Percentiles rank a stretch among this genome's conserved stretches.
Evolutionary conservation across 2,888 invertebrate genomes (phyloP).

Genomic region (Gisinianus flammeolus): DNA sequence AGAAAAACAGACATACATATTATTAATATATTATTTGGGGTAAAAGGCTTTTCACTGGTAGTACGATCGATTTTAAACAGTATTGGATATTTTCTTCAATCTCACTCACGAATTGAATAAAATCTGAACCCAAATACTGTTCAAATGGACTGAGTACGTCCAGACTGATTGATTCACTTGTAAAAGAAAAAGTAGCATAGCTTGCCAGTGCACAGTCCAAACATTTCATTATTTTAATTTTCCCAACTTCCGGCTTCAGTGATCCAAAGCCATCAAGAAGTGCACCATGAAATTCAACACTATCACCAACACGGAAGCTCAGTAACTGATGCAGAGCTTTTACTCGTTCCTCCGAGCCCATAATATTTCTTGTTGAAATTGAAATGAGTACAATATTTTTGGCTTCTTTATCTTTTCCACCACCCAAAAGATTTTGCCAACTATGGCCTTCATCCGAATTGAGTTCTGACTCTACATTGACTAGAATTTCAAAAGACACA

Average conservation of each 20-base stretch:
- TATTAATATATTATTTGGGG: too few species aligned
- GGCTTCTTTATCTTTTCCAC: conserved; percentile 15
- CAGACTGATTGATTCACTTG: neutral
- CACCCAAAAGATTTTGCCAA: conserved; percentile 25
- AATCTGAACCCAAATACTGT: conserved; percentile 20
- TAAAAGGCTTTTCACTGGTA: too few species aligned
- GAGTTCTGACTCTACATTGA: conserved; percentile 2
- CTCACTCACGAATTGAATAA: conserved; percentile 8
- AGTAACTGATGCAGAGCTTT: conserved; percentile 47
- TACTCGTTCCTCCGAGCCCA: conserved; percentile 38
- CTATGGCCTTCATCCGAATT: conserved; percentile 4
- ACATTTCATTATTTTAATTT: conserved; percentile 49
- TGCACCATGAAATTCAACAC: conserved; percentile 52
- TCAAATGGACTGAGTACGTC: conserved; percentile 4
- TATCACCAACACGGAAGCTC: conserved; percentile 51
- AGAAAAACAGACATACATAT: too few species aligned
- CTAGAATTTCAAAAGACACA: conserved; percentile 37
- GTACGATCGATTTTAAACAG: too few species aligned
- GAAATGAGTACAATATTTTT: conserved; percentile 45
- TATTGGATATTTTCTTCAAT: conserved; percentile 1
- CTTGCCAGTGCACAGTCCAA: conserved; percentile 44
- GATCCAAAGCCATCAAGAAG: conserved; percentile 47
- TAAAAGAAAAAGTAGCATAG: conserved; percentile 39
- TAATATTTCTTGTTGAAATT: conserved; percentile 38
- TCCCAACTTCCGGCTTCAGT: conserved; percentile 50